Evolutionary conservation across 2,797 vertebrate species (phyloP), one percentile per base, ranked within the genome.

Genomic region (Streptopelia turtur): DNA sequence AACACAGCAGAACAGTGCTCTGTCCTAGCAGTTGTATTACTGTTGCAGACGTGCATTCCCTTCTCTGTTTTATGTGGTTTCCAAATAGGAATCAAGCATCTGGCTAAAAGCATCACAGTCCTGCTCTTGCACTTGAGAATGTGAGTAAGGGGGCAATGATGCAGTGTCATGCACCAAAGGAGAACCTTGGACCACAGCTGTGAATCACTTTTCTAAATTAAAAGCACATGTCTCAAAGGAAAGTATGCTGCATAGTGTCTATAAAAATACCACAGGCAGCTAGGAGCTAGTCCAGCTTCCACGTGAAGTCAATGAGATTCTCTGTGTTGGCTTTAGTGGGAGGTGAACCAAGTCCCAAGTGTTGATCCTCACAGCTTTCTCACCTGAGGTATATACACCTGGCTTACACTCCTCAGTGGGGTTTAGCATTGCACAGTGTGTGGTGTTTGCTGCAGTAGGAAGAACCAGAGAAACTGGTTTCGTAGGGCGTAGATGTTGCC

Each of bases 191-290:
- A 75, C 83, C 1, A 0, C 60, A 85, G 45, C 65, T 77, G 64
- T 82, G 83, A 95, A 84, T 94, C 86, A 89, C 49, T 87, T 92
- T 94, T 79, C 92, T 89, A 92, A 92, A 83, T 90, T 59, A 87
- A 82, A 90, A 91, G 33, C 83, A 87, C 4, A 0, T 86, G 82
- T 83, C 87, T 81, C 66, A 68, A 85, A 93, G 90, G 71, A 83
- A 95, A 91, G 78, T 77, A 39, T 21, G 50, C 33, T 64, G 16
- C 9, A 1, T 83, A 24, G 71, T 70, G 59, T 50, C 43, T 79
- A 16, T 79, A 92, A 92, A 94, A 94, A 89, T 83, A 90, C 49
- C 68, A 55, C 78, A 82, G 45, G 3, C 89, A 82, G 45, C 18
- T 53, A 60, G 37, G 28, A 89, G 45, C 50, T 87, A 35, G 20